These are phyloP conservation scores for Struthidea cinerea DNA, from an alignment of 2,113 vertebrate species.

Conservation along the genomic window DNA sequence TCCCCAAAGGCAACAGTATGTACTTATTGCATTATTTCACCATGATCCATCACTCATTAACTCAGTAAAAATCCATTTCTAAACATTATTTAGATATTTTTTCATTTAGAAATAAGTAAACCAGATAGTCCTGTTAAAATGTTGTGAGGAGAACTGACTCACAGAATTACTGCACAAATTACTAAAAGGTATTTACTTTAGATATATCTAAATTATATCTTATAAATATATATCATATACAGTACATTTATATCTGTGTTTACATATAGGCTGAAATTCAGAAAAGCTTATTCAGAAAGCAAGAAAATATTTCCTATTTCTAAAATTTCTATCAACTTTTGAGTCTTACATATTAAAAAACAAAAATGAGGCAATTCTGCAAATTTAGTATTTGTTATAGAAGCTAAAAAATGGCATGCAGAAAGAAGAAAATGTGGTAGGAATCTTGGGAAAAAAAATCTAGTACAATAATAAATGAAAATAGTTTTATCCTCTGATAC, in stretches of 20 bases:
- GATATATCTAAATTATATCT: neutral
- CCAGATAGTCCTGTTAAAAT: neutral
- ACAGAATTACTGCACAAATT: neutral
- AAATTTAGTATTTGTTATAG: constrained; percentile 27
- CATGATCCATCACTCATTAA: constrained; percentile 18
- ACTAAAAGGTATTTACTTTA: neutral
- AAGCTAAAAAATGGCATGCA: neutral
- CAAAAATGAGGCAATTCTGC: constrained; percentile 1
- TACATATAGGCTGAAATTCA: neutral
- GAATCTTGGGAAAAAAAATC: constrained; percentile 2
- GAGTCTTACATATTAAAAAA: neutral
- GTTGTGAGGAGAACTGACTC: neutral
- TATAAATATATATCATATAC: neutral
- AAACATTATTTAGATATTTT: neutral
- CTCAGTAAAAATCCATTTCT: neutral
- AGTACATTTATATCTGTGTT: neutral
- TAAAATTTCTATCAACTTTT: constrained; percentile 7
- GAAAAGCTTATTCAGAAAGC: too few species aligned
- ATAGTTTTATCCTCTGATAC: constrained; percentile 56
- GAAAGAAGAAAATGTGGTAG: neutral
- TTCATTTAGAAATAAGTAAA: neutral
- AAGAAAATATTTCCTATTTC: constrained; percentile 1
- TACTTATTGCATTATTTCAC: neutral
- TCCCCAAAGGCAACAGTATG: neutral
- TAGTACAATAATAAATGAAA: constrained; percentile 58